phyloP scores from a whole-genome alignment of 2,797 vertebrate species.

The Poecilia gillii region DNA sequence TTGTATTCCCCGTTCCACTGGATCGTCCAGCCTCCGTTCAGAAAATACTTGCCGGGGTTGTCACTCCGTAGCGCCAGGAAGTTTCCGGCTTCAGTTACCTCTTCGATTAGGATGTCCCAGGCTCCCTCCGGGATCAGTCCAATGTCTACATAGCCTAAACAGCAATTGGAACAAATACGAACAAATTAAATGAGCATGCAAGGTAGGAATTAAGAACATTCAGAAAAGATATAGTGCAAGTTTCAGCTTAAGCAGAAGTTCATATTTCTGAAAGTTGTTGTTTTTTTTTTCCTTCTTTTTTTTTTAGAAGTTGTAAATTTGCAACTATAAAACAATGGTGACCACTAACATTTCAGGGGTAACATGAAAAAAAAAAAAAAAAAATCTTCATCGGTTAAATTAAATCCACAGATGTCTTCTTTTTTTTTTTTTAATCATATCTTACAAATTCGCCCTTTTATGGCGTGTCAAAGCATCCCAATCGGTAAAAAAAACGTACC shows the following conservation, averaged over 20 bases:
- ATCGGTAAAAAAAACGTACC: conserved; percentile 74
- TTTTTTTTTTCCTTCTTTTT: neutral
- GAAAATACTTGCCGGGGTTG: conserved; percentile 90
- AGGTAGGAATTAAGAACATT: neutral
- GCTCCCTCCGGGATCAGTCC: conserved; percentile 93
- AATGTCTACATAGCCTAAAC: conserved; percentile 92
- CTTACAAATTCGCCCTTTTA: neutral
- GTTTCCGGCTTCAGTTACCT: conserved; percentile 90
- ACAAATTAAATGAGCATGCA: neutral
- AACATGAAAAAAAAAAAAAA: neutral
- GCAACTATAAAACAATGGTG: neutral
- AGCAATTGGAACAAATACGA: neutral
- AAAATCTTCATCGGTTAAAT: neutral
- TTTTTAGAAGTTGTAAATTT: neutral
- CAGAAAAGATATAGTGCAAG: accelerated
- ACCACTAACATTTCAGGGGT: neutral
- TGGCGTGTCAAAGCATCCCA: neutral
- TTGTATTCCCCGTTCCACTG: conserved; percentile 96
- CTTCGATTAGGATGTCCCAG: conserved; percentile 90
- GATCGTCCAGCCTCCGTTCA: conserved; percentile 95
- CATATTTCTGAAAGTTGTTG: neutral
- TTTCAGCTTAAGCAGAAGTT: neutral
- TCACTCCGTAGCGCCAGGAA: conserved; percentile 92
- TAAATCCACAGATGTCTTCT: neutral
- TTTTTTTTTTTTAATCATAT: neutral